Conservation (phyloP, 2,888 invertebrate species). For the Torymus aiolomorphi region DNA sequence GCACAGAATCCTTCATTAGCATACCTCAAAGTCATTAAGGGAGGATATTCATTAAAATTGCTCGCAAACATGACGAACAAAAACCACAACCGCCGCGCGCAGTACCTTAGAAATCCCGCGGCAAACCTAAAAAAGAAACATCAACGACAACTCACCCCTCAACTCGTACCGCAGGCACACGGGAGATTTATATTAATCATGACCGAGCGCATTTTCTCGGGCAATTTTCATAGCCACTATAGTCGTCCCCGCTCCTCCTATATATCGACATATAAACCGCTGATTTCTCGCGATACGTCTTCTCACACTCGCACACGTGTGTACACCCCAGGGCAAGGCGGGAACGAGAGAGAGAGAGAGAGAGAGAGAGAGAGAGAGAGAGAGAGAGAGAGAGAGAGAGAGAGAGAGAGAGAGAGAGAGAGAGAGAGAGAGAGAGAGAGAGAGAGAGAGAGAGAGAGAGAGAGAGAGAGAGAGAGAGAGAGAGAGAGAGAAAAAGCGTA, state of each 20-base stretch:
- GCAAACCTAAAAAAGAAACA: too few species aligned
- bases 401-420: too few species aligned
- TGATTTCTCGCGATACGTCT: conserved; percentile 16
- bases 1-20: conserved; percentile 21
- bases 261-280: conserved; percentile 21
- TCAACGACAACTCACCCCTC: too few species aligned
- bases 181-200: conserved; percentile 47
- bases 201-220: conserved; percentile 49
- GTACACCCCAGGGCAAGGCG: too few species aligned
- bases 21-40: conserved; percentile 26
- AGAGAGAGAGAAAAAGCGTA: neutral
- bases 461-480: too few species aligned
- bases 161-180: neutral
- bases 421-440: too few species aligned
- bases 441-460: too few species aligned
- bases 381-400: too few species aligned
- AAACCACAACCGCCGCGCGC: neutral
- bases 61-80: conserved; percentile 13
- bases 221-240: conserved; percentile 31
- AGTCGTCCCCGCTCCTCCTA: conserved; percentile 2
- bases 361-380: too few species aligned
- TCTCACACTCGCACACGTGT: neutral
- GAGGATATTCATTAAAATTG: conserved; percentile 30
- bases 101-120: too few species aligned
- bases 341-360: too few species aligned